Evolutionary conservation across 2,888 invertebrate genomes (phyloP), one percentile per base, ranked within the genome.

Genomic region (Pterostichus madidus): DNA sequence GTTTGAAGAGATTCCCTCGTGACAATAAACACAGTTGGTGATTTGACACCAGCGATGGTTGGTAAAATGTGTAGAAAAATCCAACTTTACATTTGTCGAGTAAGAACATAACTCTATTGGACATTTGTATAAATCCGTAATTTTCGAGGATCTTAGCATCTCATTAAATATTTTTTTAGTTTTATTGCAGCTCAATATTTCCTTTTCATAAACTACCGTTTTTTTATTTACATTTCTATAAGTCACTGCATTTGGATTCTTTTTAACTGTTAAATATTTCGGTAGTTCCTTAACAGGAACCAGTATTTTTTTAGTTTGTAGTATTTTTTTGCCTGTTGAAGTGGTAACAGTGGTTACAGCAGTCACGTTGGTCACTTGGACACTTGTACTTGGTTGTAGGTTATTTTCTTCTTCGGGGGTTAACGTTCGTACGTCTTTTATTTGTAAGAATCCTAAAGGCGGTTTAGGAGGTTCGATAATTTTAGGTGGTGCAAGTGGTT

Each of bases 1-100:
- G 15, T 71, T 17, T 8, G 68, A 17, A 39, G 17, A 44, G 8
- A 71, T 31, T 44, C 44, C 44, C 17, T 71, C 68, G 7, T 8
- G 89, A 85, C 94, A 94, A 86, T 94, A 94, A 0, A 91, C 89
- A 85, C 94, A 94, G 89, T 88, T 82, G 80, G 91, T 91, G 6
- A 88, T 17, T 8, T 71, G 68, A 17, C 68, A 44, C 68, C 68
- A 71, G 7, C 15, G n/a, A 15, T 71, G 68, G 8, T 15, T 44
- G 1, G 85, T 68, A 11, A 91, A 87, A 86, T 93, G 93, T 0
- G 86, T 83, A 0, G 88, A 86, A 84, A 92, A 91, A 0, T 87
- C 84, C 0, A 87, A 82, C 1, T 86, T 80, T 0, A 80, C 84
- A 46, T 91, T 89, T 0, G 91, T 91, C 0, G 91, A 89, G 84